Evolutionary conservation across 2,797 vertebrate genomes (phyloP).

Genomic region (Danio kyathit): DNA sequence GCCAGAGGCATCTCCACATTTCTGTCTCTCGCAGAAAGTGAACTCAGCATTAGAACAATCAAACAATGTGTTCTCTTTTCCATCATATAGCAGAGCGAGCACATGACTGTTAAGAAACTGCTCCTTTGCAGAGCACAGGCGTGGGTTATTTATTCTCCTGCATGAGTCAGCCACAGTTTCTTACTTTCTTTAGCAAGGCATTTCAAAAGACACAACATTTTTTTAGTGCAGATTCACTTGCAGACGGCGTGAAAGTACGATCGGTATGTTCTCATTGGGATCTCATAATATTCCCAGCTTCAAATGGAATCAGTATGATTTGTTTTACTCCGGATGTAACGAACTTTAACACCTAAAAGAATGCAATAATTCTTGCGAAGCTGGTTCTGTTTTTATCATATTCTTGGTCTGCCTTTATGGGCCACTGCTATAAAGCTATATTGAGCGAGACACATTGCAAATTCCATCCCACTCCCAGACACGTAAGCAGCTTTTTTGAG

Average conservation of each 20-base stretch:
- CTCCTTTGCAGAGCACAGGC: conserved; percentile 19
- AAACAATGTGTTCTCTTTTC: neutral
- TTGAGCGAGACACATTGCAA: conserved; percentile 53
- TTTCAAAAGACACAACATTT: conserved; percentile 12
- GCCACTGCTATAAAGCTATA: conserved; percentile 40
- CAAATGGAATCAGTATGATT: neutral
- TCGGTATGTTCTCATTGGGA: conserved; percentile 3
- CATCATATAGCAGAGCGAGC: neutral
- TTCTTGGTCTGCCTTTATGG: neutral
- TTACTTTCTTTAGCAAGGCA: conserved; percentile 38
- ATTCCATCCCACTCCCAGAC: conserved; percentile 56
- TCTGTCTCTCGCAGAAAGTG: neutral
- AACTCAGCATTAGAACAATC: conserved; percentile 17
- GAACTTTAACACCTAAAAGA: neutral
- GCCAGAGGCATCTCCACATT: conserved; percentile 11
- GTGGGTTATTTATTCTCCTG: conserved; percentile 16
- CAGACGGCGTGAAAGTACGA: conserved; percentile 4
- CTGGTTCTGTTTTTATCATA: neutral
- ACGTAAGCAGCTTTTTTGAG: conserved; percentile 61
- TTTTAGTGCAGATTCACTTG: neutral
- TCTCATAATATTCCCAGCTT: conserved; percentile 12
- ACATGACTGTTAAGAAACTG: conserved; percentile 34
- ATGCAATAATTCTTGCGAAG: neutral
- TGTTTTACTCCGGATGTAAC: neutral
- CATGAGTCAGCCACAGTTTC: conserved; percentile 33